Evolutionary conservation across 1,140 invertebrate species (phyloP).

Genomic region (Hylaeus volcanicus): DNA sequence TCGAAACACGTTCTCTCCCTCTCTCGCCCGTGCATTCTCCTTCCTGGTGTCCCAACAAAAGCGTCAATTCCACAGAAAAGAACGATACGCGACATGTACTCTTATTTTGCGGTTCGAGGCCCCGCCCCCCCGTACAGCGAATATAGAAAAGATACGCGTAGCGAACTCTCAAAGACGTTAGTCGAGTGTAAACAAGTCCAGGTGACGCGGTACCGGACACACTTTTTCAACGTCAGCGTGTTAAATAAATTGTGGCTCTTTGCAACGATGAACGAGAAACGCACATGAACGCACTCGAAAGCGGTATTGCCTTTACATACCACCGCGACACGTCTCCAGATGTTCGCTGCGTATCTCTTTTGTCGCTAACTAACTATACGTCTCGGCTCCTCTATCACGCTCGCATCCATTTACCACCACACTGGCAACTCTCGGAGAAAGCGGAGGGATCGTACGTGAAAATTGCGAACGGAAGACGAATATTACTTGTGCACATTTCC

Average conservation of each 20-base stretch:
- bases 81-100: slow-evolving; percentile 48
- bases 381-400: slow-evolving; percentile 17
- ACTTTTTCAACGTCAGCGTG: no score
- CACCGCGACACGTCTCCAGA: no score
- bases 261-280: no score
- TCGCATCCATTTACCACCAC: background rate
- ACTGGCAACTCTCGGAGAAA: background rate
- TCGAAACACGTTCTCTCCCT: slow-evolving; percentile 8
- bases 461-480: slow-evolving; percentile 35
- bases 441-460: slow-evolving; percentile 3
- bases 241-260: no score
- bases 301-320: background rate
- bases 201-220: no score
- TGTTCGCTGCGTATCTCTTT: background rate
- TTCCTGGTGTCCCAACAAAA: slow-evolving; percentile 42
- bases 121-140: no score
- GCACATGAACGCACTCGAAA: no score
- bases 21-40: slow-evolving; percentile 13
- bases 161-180: no score
- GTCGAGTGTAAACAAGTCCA: no score
- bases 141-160: no score
- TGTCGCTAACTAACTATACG: background rate
- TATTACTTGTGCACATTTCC: background rate
- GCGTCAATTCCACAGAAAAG: slow-evolving; percentile 32
- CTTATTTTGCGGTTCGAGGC: slow-evolving; percentile 13